A percentile compares a stretch with the other conserved stretches of the same genome.
Conservation (phyloP, 2,888 invertebrate species). For the Chirona hameri region DNA sequence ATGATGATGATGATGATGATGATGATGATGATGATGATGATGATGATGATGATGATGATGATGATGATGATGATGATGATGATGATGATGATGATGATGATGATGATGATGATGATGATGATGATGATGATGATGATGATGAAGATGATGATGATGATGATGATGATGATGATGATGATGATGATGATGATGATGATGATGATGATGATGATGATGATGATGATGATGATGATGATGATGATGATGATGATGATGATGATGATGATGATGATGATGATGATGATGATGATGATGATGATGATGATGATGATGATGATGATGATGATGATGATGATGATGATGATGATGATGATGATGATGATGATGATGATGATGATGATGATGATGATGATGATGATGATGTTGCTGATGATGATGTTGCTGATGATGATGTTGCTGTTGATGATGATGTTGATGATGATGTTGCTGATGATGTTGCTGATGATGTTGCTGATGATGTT, state of each 20-base stretch:
- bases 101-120: conserved; percentile 10
- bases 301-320: conserved; percentile 5
- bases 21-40: conserved; percentile 22
- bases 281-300: conserved; percentile 1
- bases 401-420: too few species aligned
- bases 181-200: conserved; percentile 13
- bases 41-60: conserved; percentile 1
- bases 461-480: too few species aligned
- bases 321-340: conserved; percentile 1
- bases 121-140: conserved; percentile 25
- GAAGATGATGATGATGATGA: not conserved
- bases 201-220: conserved; percentile 8
- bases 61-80: conserved; percentile 30
- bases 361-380: too few species aligned
- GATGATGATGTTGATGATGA: too few species aligned
- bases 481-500: too few species aligned
- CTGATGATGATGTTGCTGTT: too few species aligned
- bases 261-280: conserved; percentile 8
- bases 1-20: conserved; percentile 26
- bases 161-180: too few species aligned
- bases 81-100: conserved; percentile 29
- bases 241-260: not conserved
- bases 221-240: conserved; percentile 25
- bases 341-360: not conserved
- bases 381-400: not conserved